Conservation (phyloP, 2,888 invertebrate genomes). For the Geophilus truncorum region DNA sequence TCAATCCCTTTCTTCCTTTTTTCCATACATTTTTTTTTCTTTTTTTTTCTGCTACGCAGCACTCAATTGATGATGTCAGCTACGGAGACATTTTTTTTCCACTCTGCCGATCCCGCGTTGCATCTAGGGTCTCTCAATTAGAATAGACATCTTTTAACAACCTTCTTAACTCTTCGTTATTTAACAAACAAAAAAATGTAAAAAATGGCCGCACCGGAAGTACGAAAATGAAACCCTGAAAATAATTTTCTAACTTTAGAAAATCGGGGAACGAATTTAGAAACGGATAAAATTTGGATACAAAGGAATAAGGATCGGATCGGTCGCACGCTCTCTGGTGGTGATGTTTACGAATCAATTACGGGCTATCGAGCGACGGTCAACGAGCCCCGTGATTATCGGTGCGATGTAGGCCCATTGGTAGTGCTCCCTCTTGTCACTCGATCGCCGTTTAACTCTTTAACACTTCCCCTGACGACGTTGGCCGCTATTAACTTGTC, state of each 20-base stretch:
- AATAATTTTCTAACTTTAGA: not conserved
- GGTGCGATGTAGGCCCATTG: not conserved
- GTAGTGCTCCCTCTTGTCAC: not conserved
- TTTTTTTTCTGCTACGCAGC: constrained; percentile 14
- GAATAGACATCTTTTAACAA: not conserved
- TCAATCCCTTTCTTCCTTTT: not conserved
- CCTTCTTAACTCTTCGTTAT: not conserved
- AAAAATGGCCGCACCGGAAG: not conserved
- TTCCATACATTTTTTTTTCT: not conserved
- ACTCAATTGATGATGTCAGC: constrained; percentile 24
- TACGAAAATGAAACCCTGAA: not conserved
- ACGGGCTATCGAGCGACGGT: not conserved
- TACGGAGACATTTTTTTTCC: constrained; percentile 11
- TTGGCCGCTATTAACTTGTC: constrained; percentile 7
- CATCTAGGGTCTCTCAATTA: not conserved
- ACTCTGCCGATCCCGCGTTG: constrained; percentile 11
- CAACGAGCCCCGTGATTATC: not conserved
- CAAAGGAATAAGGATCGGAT: no score
- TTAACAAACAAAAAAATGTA: not conserved
- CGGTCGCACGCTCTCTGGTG: no score
- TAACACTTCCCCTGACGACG: not conserved
- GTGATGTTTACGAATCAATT: not conserved
- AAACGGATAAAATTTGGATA: not conserved
- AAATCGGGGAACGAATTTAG: not conserved
- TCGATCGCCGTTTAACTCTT: not conserved